Conservation (phyloP, 2,797 vertebrate species). For the Onychomys arenicola region DNA sequence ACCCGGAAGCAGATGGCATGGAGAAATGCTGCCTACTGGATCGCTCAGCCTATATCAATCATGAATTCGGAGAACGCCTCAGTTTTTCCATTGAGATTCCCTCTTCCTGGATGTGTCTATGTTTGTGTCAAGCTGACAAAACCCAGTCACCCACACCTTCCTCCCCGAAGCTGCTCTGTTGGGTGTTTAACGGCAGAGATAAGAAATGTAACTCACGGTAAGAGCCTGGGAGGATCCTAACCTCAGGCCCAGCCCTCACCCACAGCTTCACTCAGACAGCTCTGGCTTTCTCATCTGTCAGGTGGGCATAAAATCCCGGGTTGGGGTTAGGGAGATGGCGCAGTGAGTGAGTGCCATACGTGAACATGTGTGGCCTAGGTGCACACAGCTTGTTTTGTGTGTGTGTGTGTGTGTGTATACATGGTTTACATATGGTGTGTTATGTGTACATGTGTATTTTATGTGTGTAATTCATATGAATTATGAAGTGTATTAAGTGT, state of each 20-base stretch:
- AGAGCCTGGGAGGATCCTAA: not conserved
- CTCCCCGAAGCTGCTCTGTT: not conserved
- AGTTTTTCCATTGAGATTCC: not conserved
- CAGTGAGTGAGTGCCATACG: not conserved
- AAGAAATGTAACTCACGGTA: not conserved
- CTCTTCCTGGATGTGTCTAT: not conserved
- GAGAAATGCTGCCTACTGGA: not conserved
- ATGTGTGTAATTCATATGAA: not conserved
- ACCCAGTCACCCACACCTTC: not conserved
- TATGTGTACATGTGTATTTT: not conserved
- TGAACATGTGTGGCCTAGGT: not conserved
- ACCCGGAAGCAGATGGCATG: not conserved
- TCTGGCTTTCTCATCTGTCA: not conserved
- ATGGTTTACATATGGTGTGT: not conserved
- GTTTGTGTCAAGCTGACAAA: not conserved
- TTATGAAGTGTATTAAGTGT: not conserved
- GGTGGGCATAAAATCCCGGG: not conserved
- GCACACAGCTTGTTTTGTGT: not conserved
- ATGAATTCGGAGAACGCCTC: no score
- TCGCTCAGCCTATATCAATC: not conserved
- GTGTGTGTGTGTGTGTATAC: no score
- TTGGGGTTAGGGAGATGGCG: not conserved
- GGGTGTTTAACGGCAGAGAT: not conserved
- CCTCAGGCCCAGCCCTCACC: not conserved
- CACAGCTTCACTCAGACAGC: not conserved